Conservation (phyloP, 1,140 invertebrate species). For the Bombus affinis region DNA sequence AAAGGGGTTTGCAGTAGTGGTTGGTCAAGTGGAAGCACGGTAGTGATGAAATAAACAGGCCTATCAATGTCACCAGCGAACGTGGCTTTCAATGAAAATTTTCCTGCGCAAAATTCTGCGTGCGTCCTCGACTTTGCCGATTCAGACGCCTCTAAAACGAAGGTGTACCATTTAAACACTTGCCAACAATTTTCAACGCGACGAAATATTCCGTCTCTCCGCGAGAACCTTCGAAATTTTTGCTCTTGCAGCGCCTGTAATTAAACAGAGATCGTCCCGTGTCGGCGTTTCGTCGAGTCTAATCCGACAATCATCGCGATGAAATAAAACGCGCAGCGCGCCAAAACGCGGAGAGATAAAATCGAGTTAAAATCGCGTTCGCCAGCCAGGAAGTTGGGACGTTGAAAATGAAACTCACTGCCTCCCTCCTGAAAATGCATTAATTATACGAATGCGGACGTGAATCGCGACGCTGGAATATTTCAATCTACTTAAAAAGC, state of each 20-base stretch:
- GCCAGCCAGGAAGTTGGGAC: neutral
- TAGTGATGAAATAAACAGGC: neutral
- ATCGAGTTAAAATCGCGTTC: slow-evolving; percentile 57
- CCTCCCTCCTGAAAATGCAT: slow-evolving; percentile 72
- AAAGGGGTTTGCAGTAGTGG: too few relatives aligned
- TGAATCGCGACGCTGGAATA: slow-evolving; percentile 72
- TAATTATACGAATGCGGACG: slow-evolving; percentile 79
- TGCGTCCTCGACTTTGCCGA: too few relatives aligned
- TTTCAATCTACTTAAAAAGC: slow-evolving; percentile 83
- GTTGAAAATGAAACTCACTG: slow-evolving; percentile 43
- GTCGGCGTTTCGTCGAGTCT: neutral
- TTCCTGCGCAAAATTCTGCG: too few relatives aligned
- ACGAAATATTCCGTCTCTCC: neutral
- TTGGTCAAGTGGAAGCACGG: neutral
- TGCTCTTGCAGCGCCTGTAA: neutral
- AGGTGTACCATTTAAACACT: too few relatives aligned
- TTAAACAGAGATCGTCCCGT: slow-evolving; percentile 9
- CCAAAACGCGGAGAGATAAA: slow-evolving; percentile 14
- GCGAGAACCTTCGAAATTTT: neutral
- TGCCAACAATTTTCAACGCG: neutral
- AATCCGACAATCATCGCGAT: neutral
- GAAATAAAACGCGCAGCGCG: slow-evolving; percentile 17
- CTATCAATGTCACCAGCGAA: neutral
- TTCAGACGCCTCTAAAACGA: too few relatives aligned
- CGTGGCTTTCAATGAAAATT: neutral